A percentile compares a stretch with the other conserved stretches of the same genome.
Conservation (phyloP, 2,888 invertebrate species). For the Dicyrtomina minuta region DNA sequence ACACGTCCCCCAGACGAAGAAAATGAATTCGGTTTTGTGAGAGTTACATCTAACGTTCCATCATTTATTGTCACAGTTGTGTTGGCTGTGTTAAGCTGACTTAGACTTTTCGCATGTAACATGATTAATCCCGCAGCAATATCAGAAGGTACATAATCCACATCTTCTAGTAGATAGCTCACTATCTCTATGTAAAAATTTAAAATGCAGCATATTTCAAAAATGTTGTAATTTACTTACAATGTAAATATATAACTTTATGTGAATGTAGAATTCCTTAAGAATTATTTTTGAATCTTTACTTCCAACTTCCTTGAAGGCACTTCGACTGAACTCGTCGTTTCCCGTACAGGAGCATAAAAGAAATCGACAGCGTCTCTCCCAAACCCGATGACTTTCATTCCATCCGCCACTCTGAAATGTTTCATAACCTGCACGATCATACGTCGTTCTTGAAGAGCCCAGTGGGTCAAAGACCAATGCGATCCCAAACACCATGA, state of each 20-base stretch:
- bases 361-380: constrained; percentile 65
- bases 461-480: constrained; percentile 82
- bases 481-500: constrained; percentile 72
- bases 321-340: constrained; percentile 75
- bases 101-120: constrained; percentile 72
- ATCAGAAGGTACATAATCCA: constrained; percentile 85
- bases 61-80: no score
- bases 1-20: no score
- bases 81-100: no score
- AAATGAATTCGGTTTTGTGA: no score
- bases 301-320: constrained; percentile 79
- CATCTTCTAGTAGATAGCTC: constrained; percentile 76
- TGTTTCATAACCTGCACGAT: constrained; percentile 60
- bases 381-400: constrained; percentile 72
- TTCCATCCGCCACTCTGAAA: constrained; percentile 55
- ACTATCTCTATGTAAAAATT: no score
- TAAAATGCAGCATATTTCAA: background rate
- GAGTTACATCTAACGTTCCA: no score
- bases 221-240: constrained; percentile 10
- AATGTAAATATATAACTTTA: background rate
- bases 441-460: constrained; percentile 33
- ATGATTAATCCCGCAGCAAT: constrained; percentile 83
- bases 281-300: constrained; percentile 54
- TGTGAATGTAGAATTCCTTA: no score
- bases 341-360: constrained; percentile 39